Evolutionary conservation across 2,797 vertebrate genomes (phyloP), one percentile per base, ranked within the genome.

Genomic region (Channallabes apus): DNA sequence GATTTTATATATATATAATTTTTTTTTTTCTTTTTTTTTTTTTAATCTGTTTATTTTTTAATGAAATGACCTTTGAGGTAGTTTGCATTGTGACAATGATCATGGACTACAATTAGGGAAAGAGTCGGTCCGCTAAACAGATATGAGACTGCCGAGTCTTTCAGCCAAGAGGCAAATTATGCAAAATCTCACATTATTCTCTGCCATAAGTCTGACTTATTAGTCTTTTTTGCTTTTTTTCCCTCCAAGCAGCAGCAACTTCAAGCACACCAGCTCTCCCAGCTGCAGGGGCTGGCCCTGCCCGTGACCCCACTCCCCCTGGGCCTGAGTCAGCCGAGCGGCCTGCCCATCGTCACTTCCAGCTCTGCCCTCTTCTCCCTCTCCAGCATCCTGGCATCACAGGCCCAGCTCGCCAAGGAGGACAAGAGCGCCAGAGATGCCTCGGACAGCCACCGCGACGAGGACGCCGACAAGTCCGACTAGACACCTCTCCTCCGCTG

Each of bases 231-330:
- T 61, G 29, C 24, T 29, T 24, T 32, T 32, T 82, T 35, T 35
- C 58, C 15, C 62, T 56, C 72, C n/a, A 75, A 84, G 94, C 94
- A 99, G 98, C 98, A 99, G 97, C 97, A 99, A 96, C 98, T 99
- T 91, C 98, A 99, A 91, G 98, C 97, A 89, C 98, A 99, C 93
- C 98, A 99, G 96, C 96, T 99, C 91, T 99, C 98, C 2, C 98
- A 99, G 96, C 96, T 99, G 91, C 98, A 99, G 94, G 98, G 97
- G 0, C 96, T 99, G 80, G 97, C 97, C 58, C 94, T 99, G 93
- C 98, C 97, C 76, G 96, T 99, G 95, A 97, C 97, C 81, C 97
- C 97, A 0, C 95, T 99, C 83, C 97, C 98, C 0, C 96, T 99
- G 94, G 97, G 98, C 85, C 94, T 99, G 80, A 97, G 97, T 94